Conservation (phyloP, 2,888 invertebrate species). For the Oxytorus armatus region DNA sequence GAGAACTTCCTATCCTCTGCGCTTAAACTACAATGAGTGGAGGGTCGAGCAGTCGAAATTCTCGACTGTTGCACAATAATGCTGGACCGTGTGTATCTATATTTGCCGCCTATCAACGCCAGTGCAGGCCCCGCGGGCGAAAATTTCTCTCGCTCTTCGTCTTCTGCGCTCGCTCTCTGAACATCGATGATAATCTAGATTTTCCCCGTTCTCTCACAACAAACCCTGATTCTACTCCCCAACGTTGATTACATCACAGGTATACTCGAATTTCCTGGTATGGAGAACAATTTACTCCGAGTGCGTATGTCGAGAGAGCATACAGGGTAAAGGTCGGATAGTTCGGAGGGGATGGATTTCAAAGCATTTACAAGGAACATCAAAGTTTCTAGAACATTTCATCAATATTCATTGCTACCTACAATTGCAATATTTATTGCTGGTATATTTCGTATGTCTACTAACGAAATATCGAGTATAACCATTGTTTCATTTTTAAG, state of each 20-base stretch:
- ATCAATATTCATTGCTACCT: not conserved
- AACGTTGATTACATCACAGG: slow-evolving; percentile 12
- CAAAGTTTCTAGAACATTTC: not conserved
- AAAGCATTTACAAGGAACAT: not conserved
- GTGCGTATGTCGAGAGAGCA: not conserved
- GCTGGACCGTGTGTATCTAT: slow-evolving; percentile 7
- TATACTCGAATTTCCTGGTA: slow-evolving; percentile 6
- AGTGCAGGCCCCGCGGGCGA: slow-evolving; percentile 28
- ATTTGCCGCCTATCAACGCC: slow-evolving; percentile 29
- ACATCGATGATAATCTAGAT: slow-evolving; percentile 33
- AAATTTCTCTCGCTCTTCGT: slow-evolving; percentile 23
- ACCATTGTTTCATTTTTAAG: not conserved
- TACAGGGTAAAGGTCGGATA: not conserved
- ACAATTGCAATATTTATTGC: not conserved
- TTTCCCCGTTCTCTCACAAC: not conserved
- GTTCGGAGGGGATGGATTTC: not conserved
- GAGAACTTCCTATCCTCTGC: slow-evolving; percentile 38
- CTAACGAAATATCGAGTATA: not conserved
- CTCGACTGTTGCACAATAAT: slow-evolving; percentile 10
- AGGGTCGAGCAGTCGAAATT: slow-evolving; percentile 53
- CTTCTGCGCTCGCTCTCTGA: not conserved
- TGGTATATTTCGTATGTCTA: not conserved
- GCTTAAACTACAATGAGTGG: slow-evolving; percentile 48
- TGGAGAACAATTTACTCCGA: slow-evolving; percentile 13
- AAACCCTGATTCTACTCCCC: not conserved